Evolutionary conservation across 2,888 invertebrate species (phyloP).

Genomic region (Watsonalla cultraria): DNA sequence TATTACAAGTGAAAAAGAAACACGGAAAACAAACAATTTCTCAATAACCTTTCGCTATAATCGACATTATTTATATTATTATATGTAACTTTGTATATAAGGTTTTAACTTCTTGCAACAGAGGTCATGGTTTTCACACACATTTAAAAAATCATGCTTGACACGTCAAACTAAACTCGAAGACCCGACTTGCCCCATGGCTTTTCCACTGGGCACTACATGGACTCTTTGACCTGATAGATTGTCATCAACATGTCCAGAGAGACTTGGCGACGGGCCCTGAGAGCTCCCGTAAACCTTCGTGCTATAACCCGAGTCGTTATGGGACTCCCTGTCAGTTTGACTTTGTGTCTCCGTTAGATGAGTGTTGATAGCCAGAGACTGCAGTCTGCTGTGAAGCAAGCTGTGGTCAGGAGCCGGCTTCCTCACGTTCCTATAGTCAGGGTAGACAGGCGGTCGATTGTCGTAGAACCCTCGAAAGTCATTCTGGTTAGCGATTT

Average conservation of each 20-base stretch:
- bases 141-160: neutral
- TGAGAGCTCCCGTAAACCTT: constrained; percentile 88
- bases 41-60: too few species aligned
- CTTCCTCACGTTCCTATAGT: constrained; percentile 39
- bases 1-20: too few species aligned
- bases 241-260: constrained; percentile 75
- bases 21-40: too few species aligned
- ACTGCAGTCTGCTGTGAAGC: constrained; percentile 68
- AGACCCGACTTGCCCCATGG: constrained; percentile 73
- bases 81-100: too few species aligned
- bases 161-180: constrained; percentile 81
- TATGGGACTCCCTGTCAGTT: constrained; percentile 83
- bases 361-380: constrained; percentile 71
- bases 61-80: too few species aligned
- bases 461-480: constrained; percentile 67
- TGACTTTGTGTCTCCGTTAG: constrained; percentile 70
- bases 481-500: constrained; percentile 67
- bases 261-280: constrained; percentile 87
- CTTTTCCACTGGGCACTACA: constrained; percentile 49
- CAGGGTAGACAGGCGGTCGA: constrained; percentile 53
- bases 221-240: constrained; percentile 61
- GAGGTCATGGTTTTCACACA: neutral
- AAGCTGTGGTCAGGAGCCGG: constrained; percentile 61
- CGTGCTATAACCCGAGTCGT: constrained; percentile 92
- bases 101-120: too few species aligned